Base-by-base conservation (phyloP, 2,888 invertebrate species). In the Parelbella ahira region DNA sequence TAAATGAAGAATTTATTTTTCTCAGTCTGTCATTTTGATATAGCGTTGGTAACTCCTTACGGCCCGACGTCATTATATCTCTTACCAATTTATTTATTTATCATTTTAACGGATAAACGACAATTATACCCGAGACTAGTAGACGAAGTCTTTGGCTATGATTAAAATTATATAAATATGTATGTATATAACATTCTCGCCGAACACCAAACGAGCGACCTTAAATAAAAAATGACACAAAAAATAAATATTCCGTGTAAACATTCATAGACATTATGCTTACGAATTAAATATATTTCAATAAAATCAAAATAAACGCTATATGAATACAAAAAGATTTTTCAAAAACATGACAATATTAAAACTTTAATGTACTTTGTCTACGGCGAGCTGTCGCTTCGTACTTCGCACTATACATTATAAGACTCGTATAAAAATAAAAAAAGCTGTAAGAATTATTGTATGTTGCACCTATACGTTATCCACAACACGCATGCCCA, bases 81-180 rank as follows among this genome's bases (percentile, higher is more conserved):
- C 51, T 51, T 56, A 57, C 49, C 51, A 54, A 56, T n/a, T n/a
- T n/a, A n/a, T n/a, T 52, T 49, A 50, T n/a, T 24, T 53, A 49
- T 53, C 63, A 60, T 58, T 57, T 71, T 74, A 75, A 80, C 75
- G 76, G 78, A 58, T 60, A 64, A 67, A 65, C 58, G 62, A 75
- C 72, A 73, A 72, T 76, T 60, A 56, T 56, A 47, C 68, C 61
- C 60, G 58, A 79, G 84, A 86, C 84, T 86, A 86, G 84, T 63
- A 56, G 64, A 67, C 61, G 60, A 71, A 57, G 68, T 83, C 86
- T 86, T 86, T 86, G 84, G 86, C 73, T 74, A 76, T 63, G 73
- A 68, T 78, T n/a, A n/a, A n/a, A n/a, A n/a, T n/a, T n/a, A n/a
- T n/a, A n/a, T n/a, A n/a, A n/a, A n/a, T n/a, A n/a, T n/a, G n/a